Percentiles rank a stretch among this genome's conserved stretches.
phyloP scores from a whole-genome alignment of 2,888 invertebrate species.

The Lithosia quadra region DNA sequence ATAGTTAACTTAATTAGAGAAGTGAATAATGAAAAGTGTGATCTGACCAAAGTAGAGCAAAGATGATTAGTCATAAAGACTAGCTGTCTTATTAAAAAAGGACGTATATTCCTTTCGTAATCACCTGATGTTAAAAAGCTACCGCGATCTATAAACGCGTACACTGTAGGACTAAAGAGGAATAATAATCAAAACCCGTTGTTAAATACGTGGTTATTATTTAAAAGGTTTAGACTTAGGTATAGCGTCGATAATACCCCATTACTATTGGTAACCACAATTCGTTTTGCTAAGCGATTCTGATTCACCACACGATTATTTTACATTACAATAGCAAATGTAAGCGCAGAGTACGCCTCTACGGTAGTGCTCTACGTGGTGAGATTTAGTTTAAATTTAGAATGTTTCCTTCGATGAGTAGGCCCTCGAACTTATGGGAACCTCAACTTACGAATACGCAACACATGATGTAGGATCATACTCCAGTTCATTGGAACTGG shows the following conservation, averaged over 20 bases:
- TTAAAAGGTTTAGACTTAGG: not conserved
- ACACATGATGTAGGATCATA: not conserved
- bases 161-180: too few relatives aligned
- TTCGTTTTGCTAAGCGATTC: conserved; percentile 27
- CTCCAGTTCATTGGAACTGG: not conserved
- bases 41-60: conserved; percentile 28
- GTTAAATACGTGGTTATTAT: too few relatives aligned
- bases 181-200: too few relatives aligned
- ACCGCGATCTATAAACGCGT: too few relatives aligned
- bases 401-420: conserved; percentile 9
- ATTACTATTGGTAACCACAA: conserved; percentile 28
- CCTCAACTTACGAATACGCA: not conserved
- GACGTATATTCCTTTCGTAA: not conserved
- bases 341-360: conserved; percentile 12
- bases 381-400: conserved; percentile 16
- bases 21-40: conserved; percentile 34
- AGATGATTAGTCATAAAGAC: not conserved
- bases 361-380: conserved; percentile 14
- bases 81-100: not conserved
- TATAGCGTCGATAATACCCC: not conserved
- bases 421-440: not conserved
- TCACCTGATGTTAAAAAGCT: not conserved
- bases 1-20: conserved; percentile 48
- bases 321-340: conserved; percentile 22
- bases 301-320: conserved; percentile 20